These are phyloP conservation scores for Steinernema hermaphroditum DNA, from an alignment of 2,888 invertebrate genomes.

Conservation along the genomic window DNA sequence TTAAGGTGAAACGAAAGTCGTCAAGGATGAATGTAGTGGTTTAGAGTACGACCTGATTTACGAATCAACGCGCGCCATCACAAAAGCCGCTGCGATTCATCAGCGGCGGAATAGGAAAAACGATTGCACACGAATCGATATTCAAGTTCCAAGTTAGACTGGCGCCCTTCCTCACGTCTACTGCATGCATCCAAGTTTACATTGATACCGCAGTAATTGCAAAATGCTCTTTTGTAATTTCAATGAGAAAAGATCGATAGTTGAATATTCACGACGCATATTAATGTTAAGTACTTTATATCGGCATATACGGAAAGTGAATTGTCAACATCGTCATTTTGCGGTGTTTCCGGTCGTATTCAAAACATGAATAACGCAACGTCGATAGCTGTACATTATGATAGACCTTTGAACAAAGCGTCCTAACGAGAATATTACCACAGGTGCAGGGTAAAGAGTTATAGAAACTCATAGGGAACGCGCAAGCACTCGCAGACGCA, in stretches of 20 bases:
- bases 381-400: too few relatives aligned
- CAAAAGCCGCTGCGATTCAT: conserved; percentile 11
- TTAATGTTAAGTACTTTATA: background rate
- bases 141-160: conserved; percentile 8
- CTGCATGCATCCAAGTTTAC: too few relatives aligned
- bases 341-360: too few relatives aligned
- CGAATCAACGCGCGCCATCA: conserved; percentile 27
- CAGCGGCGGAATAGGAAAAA: conserved; percentile 18
- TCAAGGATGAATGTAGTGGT: background rate
- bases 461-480: conserved; percentile 16
- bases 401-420: too few relatives aligned
- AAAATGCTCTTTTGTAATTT: background rate
- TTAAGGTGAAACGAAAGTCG: background rate
- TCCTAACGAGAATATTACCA: background rate
- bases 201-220: too few relatives aligned
- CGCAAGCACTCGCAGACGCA: conserved; percentile 24
- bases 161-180: too few relatives aligned
- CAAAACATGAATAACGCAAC: too few relatives aligned
- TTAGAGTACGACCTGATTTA: conserved; percentile 25
- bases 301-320: too few relatives aligned
- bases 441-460: background rate
- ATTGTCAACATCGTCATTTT: too few relatives aligned
- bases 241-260: background rate
- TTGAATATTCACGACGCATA: background rate
- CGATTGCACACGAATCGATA: conserved; percentile 18